Percentiles rank a stretch among this genome's conserved stretches.
These are phyloP conservation scores for Linurgus olivaceus DNA, from an alignment of 2,797 vertebrate species.

Conservation along the genomic window DNA sequence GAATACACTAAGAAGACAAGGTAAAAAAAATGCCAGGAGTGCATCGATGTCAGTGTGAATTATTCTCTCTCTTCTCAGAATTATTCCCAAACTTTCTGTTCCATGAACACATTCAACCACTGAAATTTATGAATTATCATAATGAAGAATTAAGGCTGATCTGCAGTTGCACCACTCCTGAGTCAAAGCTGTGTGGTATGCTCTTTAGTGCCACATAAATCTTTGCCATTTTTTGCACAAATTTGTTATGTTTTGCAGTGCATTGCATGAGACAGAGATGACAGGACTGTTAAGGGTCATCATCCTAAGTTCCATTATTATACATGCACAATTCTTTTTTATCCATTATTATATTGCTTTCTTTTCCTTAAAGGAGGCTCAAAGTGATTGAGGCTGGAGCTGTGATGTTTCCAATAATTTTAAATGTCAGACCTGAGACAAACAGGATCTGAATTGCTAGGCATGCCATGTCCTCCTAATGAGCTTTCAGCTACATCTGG, in stretches of 20 bases:
- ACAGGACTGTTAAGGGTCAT: neutral
- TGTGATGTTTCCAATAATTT: neutral
- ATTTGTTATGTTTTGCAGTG: neutral
- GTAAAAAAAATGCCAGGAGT: neutral
- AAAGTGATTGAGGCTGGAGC: neutral
- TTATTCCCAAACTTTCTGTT: neutral
- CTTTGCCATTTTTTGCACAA: neutral
- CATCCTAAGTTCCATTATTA: neutral
- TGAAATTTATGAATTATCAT: neutral
- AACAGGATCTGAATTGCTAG: neutral
- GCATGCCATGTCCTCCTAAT: neutral
- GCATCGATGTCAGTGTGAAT: neutral
- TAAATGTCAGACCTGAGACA: neutral
- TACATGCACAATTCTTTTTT: neutral
- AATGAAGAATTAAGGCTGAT: neutral
- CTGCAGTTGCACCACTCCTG: neutral
- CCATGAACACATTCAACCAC: neutral
- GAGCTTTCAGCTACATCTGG: neutral
- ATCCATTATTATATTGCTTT: neutral
- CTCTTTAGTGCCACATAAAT: neutral
- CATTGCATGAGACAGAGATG: neutral
- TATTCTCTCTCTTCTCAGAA: neutral
- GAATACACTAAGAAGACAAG: neutral
- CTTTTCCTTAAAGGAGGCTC: neutral
- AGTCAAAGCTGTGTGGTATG: neutral